Percentiles rank a stretch among this genome's conserved stretches.
Conservation (phyloP, 2,113 vertebrate species). For the Eurystomus gularis region DNA sequence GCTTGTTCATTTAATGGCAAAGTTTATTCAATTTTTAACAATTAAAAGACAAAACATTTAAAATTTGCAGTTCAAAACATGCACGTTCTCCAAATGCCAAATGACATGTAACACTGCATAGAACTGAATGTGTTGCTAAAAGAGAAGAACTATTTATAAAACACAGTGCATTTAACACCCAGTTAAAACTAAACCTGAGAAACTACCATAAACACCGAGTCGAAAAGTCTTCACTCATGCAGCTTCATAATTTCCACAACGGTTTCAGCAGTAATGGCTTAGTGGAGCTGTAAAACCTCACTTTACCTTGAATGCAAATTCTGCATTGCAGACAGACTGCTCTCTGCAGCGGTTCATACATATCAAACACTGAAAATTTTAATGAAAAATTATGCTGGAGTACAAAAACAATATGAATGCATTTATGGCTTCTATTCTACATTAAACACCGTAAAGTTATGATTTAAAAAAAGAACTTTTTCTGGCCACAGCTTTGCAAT, state of each 20-base stretch:
- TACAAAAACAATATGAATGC: slow-evolving; percentile 49
- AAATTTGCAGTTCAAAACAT: slow-evolving; percentile 94
- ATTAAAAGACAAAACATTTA: slow-evolving; percentile 93
- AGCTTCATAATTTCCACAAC: slow-evolving; percentile 79
- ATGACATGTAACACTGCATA: slow-evolving; percentile 76
- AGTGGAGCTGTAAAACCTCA: slow-evolving; percentile 66
- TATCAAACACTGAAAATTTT: slow-evolving; percentile 34
- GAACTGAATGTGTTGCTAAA: slow-evolving; percentile 70
- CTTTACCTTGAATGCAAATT: slow-evolving; percentile 62
- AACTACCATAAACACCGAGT: slow-evolving; percentile 84
- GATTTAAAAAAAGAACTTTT: slow-evolving; percentile 8
- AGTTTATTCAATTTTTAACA: slow-evolving; percentile 82
- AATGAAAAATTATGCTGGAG: slow-evolving; percentile 58
- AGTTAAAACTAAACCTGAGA: slow-evolving; percentile 83
- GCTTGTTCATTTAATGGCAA: slow-evolving; percentile 67
- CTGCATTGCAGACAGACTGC: slow-evolving; percentile 48
- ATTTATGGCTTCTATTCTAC: slow-evolving; percentile 75
- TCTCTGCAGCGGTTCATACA: slow-evolving; percentile 33
- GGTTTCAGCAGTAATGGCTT: slow-evolving; percentile 81
- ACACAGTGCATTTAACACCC: slow-evolving; percentile 83
- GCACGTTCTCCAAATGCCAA: slow-evolving; percentile 92
- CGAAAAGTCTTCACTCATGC: slow-evolving; percentile 87
- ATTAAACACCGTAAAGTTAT: slow-evolving; percentile 50
- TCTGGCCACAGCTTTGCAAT: slow-evolving; percentile 64
- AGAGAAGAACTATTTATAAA: slow-evolving; percentile 79